phyloP scores from a whole-genome alignment of 2,888 invertebrate genomes.

The Ichneumoninae sp. region DNA sequence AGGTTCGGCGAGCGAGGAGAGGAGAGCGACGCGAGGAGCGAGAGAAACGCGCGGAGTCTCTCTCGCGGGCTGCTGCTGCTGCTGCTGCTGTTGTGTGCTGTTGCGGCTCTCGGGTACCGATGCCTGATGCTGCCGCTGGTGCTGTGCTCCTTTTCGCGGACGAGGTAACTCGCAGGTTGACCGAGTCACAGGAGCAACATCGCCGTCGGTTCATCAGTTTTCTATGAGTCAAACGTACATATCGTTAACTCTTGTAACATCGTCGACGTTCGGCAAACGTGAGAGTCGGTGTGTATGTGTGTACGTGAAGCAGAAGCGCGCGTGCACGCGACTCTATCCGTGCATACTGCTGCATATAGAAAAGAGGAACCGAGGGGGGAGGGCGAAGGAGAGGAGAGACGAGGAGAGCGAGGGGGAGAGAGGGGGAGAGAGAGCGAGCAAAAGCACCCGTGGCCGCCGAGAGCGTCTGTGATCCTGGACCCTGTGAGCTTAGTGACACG shows the following conservation, averaged over 20 bases:
- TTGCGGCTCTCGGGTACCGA: slow-evolving; percentile 43
- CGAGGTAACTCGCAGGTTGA: slow-evolving; percentile 46
- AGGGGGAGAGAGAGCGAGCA: slow-evolving; percentile 45
- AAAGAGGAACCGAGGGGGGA: slow-evolving; percentile 18
- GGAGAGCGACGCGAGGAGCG: slow-evolving; percentile 43
- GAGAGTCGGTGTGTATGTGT: slow-evolving; percentile 23
- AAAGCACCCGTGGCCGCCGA: slow-evolving; percentile 50
- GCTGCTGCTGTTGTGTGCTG: slow-evolving; percentile 27
- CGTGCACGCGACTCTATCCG: slow-evolving; percentile 57
- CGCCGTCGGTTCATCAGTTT: slow-evolving; percentile 5
- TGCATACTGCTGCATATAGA: slow-evolving; percentile 55
- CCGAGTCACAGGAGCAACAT: slow-evolving; percentile 36
- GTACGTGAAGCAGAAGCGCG: slow-evolving; percentile 40
- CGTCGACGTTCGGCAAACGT: background rate
- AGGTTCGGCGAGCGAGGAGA: slow-evolving; percentile 58
- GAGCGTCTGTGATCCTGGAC: slow-evolving; percentile 66
- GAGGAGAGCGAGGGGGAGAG: slow-evolving; percentile 10
- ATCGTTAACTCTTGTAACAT: background rate
- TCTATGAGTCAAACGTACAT: slow-evolving; percentile 22
- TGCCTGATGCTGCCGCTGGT: slow-evolving; percentile 8
- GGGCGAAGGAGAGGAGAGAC: slow-evolving; percentile 16
- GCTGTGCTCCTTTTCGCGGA: slow-evolving; percentile 49
- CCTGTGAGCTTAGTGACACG: slow-evolving; percentile 58
- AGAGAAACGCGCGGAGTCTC: slow-evolving; percentile 47
- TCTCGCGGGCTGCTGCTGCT: slow-evolving; percentile 53